Evolutionary conservation across 1,140 invertebrate species (phyloP).

Genomic region (Trichonephila inaurata): DNA sequence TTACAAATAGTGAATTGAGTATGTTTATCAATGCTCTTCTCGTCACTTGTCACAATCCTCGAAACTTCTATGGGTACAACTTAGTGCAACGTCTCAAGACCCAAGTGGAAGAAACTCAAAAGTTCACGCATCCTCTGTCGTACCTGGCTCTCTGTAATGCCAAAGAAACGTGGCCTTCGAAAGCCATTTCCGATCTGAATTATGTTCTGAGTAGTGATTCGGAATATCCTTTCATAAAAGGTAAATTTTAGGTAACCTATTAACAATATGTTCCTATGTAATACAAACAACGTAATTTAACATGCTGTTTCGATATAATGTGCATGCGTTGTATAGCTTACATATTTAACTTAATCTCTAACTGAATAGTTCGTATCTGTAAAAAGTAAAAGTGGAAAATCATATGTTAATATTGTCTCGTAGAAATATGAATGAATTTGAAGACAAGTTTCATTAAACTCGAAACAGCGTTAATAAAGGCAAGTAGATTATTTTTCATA

Average conservation of each 20-base stretch:
- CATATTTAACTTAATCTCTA: no score
- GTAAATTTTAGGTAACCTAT: background rate
- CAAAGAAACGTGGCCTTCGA: background rate
- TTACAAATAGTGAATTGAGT: background rate
- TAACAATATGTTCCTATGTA: no score
- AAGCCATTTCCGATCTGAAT: background rate
- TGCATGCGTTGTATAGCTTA: no score
- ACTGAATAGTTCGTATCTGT: no score
- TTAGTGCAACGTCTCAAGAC: conserved; percentile 29
- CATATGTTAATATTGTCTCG: no score
- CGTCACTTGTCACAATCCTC: conserved; percentile 47
- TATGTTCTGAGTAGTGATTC: background rate
- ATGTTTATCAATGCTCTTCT: conserved; percentile 32
- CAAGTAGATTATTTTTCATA: no score
- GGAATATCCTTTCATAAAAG: background rate
- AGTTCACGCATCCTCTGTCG: background rate
- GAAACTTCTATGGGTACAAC: conserved; percentile 16
- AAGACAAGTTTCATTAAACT: no score
- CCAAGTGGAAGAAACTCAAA: background rate
- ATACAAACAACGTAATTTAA: no score
- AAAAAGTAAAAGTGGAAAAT: no score
- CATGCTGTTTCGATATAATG: no score
- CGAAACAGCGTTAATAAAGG: no score
- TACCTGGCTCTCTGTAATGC: conserved; percentile 55
- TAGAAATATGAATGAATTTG: no score